phyloP scores from a whole-genome alignment of 2,888 invertebrate genomes.

The Cyclophora albipunctata region DNA sequence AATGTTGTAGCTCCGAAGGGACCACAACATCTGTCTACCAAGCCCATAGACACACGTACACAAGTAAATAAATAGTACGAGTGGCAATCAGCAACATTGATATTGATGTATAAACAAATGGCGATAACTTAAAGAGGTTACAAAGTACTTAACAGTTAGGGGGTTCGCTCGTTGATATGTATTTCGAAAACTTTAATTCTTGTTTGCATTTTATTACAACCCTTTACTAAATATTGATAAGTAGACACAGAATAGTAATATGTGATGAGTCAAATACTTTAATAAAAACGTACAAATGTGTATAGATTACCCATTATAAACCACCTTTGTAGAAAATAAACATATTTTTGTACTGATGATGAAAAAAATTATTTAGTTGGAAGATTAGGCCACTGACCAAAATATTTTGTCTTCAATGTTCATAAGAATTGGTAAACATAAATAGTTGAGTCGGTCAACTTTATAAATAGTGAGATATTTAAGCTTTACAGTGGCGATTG shows the following conservation, averaged over 20 bases:
- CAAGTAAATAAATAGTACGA: too few species aligned
- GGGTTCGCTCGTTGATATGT: constrained; percentile 39
- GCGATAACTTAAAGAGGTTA: constrained; percentile 23
- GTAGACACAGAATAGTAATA: constrained; percentile 45
- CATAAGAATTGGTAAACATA: constrained; percentile 22
- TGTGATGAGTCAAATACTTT: constrained; percentile 59
- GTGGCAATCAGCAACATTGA: neutral
- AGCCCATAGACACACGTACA: neutral
- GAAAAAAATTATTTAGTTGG: constrained; percentile 45
- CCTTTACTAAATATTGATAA: constrained; percentile 39
- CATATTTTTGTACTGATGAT: constrained; percentile 66
- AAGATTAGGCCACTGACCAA: constrained; percentile 55
- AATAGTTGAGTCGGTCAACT: constrained; percentile 27
- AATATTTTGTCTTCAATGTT: constrained; percentile 33
- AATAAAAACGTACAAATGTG: constrained; percentile 69
- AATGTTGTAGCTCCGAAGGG: constrained; percentile 16
- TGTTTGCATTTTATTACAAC: constrained; percentile 23
- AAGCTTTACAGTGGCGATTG: constrained; percentile 48
- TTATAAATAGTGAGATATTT: constrained; percentile 44
- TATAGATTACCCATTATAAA: constrained; percentile 50
- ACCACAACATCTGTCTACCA: constrained; percentile 12
- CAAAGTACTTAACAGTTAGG: constrained; percentile 29
- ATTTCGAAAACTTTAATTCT: constrained; percentile 21
- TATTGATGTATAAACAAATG: constrained; percentile 3
- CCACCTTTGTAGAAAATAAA: constrained; percentile 39